A percentile compares a stretch with the other conserved stretches of the same genome.
phyloP scores from a whole-genome alignment of 2,113 vertebrate genomes.

The Cynoglossus semilaevis region DNA sequence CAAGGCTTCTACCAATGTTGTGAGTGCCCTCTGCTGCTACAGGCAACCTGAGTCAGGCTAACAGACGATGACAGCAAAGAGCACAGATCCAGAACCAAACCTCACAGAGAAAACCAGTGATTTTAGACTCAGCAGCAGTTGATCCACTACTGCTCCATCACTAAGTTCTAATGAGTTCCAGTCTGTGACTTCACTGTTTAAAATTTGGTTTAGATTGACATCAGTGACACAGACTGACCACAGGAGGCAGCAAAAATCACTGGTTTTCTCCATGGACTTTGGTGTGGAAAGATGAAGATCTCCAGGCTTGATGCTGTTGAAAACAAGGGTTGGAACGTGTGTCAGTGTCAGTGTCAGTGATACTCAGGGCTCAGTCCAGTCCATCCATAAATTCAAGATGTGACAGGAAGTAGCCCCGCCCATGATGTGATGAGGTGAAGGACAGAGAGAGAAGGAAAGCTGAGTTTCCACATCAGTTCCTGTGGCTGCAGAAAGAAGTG shows the following conservation, averaged over 20 bases:
- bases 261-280: no score
- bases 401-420: conserved; percentile 30
- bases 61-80: no score
- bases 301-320: conserved; percentile 46
- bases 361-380: conserved; percentile 31
- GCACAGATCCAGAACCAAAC: no score
- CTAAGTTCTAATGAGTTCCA: no score
- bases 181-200: no score
- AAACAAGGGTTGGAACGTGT: conserved; percentile 36
- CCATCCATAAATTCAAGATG: no score
- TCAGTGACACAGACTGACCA: conserved; percentile 5
- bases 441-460: conserved; percentile 29
- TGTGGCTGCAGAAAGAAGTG: no score
- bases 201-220: background rate
- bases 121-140: no score
- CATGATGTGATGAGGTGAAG: conserved; percentile 59
- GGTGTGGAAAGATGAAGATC: conserved; percentile 33
- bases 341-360: conserved; percentile 38
- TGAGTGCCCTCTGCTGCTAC: no score
- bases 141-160: no score
- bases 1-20: no score
- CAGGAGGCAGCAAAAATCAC: background rate
- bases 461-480: conserved; percentile 13
- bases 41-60: no score
- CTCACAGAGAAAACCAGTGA: background rate